Percentiles rank a stretch among this genome's conserved stretches.
Evolutionary conservation across 23 tunicate genomes (phyloP).

Genomic region (Clavelina lepadiformis): DNA sequence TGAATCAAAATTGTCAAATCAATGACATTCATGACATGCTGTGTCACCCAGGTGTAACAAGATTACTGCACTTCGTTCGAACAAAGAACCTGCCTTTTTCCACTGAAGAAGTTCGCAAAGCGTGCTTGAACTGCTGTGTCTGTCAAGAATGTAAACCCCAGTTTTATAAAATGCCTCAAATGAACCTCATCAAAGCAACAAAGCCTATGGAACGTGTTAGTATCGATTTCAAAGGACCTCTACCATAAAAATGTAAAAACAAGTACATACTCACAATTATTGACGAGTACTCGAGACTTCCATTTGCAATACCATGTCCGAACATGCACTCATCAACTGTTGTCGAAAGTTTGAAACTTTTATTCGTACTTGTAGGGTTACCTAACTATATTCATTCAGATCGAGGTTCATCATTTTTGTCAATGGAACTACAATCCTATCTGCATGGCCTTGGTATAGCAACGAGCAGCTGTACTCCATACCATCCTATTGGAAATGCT

Average conservation of each 20-base stretch:
- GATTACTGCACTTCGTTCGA: slow-evolving; percentile 17
- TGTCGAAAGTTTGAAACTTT: not conserved
- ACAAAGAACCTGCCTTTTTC: slow-evolving; percentile 26
- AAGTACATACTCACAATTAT: slow-evolving; percentile 5
- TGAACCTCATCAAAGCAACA: slow-evolving; percentile 26
- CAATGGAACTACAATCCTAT: not conserved
- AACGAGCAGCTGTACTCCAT: not conserved
- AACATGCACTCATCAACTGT: slow-evolving; percentile 18
- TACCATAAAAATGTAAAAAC: not conserved
- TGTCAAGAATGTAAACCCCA: slow-evolving; percentile 17
- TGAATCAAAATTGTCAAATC: not conserved
- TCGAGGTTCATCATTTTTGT: slow-evolving; percentile 3
- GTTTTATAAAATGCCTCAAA: not conserved
- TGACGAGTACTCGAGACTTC: slow-evolving; percentile 5
- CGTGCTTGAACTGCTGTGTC: slow-evolving; percentile 6
- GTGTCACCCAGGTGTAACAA: slow-evolving; percentile 26
- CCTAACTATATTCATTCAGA: slow-evolving; percentile 21
- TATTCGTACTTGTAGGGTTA: slow-evolving; percentile 2
- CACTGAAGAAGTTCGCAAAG: slow-evolving; percentile 13
- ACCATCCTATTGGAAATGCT: slow-evolving; percentile 6
- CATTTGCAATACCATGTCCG: slow-evolving; percentile 15
- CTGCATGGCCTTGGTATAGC: slow-evolving; percentile 3
- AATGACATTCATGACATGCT: slow-evolving; percentile 3
- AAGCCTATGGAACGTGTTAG: not conserved
- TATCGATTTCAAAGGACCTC: not conserved